phyloP scores from a whole-genome alignment of 2,113 vertebrate genomes.

The Platysteira castanea region DNA sequence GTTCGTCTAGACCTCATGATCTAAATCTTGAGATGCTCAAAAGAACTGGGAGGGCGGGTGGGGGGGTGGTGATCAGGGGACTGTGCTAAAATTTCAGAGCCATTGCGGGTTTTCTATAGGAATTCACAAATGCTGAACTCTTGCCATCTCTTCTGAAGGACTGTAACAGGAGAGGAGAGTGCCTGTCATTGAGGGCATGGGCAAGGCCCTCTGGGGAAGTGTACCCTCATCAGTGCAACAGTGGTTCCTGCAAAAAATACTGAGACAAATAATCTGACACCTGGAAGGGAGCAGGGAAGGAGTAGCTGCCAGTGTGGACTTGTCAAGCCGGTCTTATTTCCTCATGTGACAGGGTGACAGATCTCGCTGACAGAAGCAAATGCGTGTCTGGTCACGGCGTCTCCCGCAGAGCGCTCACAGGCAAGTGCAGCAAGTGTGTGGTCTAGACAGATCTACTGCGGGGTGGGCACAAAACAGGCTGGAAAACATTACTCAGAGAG shows the following conservation, averaged over 20 bases:
- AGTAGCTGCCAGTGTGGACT: constrained; percentile 9
- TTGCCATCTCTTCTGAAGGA: background rate
- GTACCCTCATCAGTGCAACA: background rate
- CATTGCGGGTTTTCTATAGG: background rate
- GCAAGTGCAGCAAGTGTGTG: background rate
- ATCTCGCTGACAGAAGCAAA: constrained; percentile 43
- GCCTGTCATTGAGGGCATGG: background rate
- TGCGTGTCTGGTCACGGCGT: constrained; percentile 20
- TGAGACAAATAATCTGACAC: background rate
- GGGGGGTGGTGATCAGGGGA: no score
- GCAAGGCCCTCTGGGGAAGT: background rate
- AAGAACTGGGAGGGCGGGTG: background rate
- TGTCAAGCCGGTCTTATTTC: constrained; percentile 26
- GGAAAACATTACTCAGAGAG: background rate
- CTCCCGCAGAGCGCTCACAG: background rate
- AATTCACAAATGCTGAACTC: background rate
- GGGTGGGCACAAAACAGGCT: background rate
- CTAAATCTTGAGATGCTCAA: background rate
- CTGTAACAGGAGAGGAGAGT: background rate
- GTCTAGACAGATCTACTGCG: constrained; percentile 20
- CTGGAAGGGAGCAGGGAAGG: constrained; percentile 17
- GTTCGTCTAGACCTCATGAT: constrained; percentile 8
- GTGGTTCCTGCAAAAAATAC: background rate
- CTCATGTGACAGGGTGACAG: constrained; percentile 51
- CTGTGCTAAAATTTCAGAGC: background rate